Evolutionary conservation across 2,113 vertebrate genomes (phyloP).

Genomic region (Apteryx mantelli): DNA sequence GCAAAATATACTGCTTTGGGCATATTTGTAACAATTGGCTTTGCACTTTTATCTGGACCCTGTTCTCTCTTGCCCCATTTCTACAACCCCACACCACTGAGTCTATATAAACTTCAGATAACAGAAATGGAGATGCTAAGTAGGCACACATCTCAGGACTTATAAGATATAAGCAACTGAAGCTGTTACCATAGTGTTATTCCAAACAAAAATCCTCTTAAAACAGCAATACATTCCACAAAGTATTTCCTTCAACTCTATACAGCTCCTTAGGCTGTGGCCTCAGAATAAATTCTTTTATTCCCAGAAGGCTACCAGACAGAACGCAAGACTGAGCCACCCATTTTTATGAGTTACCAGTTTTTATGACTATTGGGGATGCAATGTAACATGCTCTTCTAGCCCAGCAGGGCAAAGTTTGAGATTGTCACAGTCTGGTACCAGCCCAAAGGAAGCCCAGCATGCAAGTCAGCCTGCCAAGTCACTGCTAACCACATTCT

Average conservation of each 20-base stretch:
- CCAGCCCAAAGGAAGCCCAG: not conserved
- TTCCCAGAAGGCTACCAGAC: not conserved
- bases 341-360: not conserved
- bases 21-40: not conserved
- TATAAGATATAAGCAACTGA: rapidly evolving
- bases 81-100: not conserved
- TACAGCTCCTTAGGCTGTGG: not conserved
- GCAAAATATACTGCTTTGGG: not conserved
- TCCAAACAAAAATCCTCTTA: not conserved
- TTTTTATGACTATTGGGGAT: not conserved
- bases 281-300: not conserved
- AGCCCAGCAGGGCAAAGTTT: not conserved
- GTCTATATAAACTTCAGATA: rapidly evolving
- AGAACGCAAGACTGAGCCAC: not conserved
- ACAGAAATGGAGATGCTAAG: not conserved
- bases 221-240: not conserved
- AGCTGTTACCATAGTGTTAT: not conserved
- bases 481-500: not conserved
- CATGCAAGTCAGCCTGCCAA: not conserved
- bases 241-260: not conserved
- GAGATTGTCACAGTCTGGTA: not conserved
- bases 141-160: not conserved
- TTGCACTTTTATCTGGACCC: not conserved
- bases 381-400: not conserved
- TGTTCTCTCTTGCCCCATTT: not conserved